phyloP scores from a whole-genome alignment of 2,888 invertebrate genomes.

The Lasius platythorax region DNA sequence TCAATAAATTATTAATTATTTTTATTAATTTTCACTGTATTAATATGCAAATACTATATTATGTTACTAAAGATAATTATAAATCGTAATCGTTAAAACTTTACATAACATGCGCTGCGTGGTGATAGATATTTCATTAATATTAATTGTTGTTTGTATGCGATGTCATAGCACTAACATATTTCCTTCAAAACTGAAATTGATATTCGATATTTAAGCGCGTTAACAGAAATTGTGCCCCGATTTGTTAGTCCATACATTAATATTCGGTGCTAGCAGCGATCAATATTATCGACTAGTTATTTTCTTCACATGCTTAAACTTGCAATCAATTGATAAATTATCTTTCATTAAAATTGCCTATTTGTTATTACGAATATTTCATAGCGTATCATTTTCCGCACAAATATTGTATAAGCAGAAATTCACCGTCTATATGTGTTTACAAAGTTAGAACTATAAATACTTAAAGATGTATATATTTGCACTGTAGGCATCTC shows the following conservation, averaged over 20 bases:
- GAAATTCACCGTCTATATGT: neutral
- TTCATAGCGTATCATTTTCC: neutral
- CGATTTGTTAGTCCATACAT: neutral
- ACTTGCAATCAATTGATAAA: neutral
- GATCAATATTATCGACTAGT: slow-evolving; percentile 33
- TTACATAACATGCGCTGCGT: neutral
- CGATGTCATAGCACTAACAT: neutral
- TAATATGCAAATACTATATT: slow-evolving; percentile 25
- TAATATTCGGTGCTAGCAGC: neutral
- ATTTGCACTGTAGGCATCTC: neutral
- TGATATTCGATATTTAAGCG: slow-evolving; percentile 21
- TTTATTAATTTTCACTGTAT: slow-evolving; percentile 1
- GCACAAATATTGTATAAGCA: too few relatives aligned
- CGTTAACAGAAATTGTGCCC: neutral
- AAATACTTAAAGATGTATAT: neutral
- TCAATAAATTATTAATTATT: neutral
- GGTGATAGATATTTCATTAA: slow-evolving; percentile 24
- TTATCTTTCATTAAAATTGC: neutral
- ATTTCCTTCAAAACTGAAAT: slow-evolving; percentile 20
- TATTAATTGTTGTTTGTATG: slow-evolving; percentile 24
- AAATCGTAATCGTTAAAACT: slow-evolving; percentile 20
- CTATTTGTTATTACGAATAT: neutral
- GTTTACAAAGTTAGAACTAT: neutral
- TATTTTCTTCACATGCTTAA: neutral
- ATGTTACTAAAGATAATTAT: slow-evolving; percentile 21